Evolutionary conservation across 2,888 invertebrate species (phyloP), one percentile per base, ranked within the genome.

Genomic region (Stenichneumon culpator): DNA sequence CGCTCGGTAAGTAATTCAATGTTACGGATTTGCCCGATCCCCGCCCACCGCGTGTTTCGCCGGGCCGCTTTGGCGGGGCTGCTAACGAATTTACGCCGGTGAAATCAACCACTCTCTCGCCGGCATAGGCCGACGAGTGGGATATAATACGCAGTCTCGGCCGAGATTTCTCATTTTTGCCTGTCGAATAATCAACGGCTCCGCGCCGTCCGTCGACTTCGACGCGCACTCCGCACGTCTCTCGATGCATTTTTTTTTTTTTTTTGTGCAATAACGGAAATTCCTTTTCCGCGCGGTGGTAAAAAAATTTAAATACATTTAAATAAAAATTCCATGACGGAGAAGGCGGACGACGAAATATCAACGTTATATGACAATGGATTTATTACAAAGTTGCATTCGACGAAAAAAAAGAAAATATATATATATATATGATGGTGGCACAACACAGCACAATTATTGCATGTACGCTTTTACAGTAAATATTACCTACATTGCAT

Each of bases 401-500:
- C 85, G 86, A 89, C 86, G 83, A 78, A 82, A 83, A 69, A 50
- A 47, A 54, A 68, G 70, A 78, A 83, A 90, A 32, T 16, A 7
- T 39, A 39, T 39, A 39, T 39, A 11, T 39, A 9, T 39, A 52
- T 72, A 90, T 90, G 90, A 88, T 87, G 89, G 89, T 89, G 90
- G 89, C 89, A 86, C 81, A 70, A 75, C 83, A 63, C 69, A 73
- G 73, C 74, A 60, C 72, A 39, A 14, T 39, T 78, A 72, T 79
- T 87, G 86, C 89, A 88, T 88, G 90, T 88, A 89, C 90, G 89
- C 81, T 89, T 88, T 87, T 86, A 89, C 86, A 90, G 86, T 90
- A 91, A 90, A 91, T 88, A 89, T 91, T 92, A 90, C 88, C 88
- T 92, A 92, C 86, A 89, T 85, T 87, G 84, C 89, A 90, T 88